These are phyloP conservation scores for Chymomyza caudatula DNA, from an alignment of 2,888 invertebrate genomes.

Conservation along the genomic window DNA sequence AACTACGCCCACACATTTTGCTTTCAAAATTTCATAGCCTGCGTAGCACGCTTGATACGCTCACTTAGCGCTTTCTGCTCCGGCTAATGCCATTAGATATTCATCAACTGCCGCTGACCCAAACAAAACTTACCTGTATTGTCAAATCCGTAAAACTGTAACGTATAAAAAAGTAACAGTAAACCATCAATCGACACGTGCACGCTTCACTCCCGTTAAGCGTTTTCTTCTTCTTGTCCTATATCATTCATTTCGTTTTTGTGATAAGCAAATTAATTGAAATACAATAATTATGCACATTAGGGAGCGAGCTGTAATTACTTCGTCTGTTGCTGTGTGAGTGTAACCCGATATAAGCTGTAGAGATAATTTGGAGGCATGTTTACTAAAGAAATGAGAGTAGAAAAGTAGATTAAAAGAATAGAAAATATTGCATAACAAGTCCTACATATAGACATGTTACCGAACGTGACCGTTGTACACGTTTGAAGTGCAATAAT, in stretches of 20 bases:
- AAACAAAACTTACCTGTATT: not conserved
- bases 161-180: too few relatives aligned
- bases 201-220: conserved; percentile 10
- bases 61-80: conserved; percentile 3
- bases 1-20: not conserved
- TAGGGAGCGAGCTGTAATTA: conserved; percentile 13
- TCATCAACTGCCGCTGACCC: conserved; percentile 8
- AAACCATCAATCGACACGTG: not conserved
- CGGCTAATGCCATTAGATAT: conserved; percentile 50
- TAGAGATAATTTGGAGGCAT: not conserved
- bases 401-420: not conserved
- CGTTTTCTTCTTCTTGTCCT: not conserved
- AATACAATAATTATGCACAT: conserved; percentile 48
- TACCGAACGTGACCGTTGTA: too few relatives aligned
- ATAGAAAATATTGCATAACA: too few relatives aligned
- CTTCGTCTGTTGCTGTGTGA: not conserved
- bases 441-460: too few relatives aligned
- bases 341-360: conserved; percentile 2
- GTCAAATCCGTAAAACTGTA: not conserved
- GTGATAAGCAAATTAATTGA: conserved; percentile 43
- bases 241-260: conserved; percentile 5
- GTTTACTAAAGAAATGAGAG: not conserved
- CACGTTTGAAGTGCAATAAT: too few relatives aligned
- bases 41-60: not conserved
- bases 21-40: not conserved